Conservation (phyloP, 2,113 vertebrate species). For the Trachemys scripta region DNA sequence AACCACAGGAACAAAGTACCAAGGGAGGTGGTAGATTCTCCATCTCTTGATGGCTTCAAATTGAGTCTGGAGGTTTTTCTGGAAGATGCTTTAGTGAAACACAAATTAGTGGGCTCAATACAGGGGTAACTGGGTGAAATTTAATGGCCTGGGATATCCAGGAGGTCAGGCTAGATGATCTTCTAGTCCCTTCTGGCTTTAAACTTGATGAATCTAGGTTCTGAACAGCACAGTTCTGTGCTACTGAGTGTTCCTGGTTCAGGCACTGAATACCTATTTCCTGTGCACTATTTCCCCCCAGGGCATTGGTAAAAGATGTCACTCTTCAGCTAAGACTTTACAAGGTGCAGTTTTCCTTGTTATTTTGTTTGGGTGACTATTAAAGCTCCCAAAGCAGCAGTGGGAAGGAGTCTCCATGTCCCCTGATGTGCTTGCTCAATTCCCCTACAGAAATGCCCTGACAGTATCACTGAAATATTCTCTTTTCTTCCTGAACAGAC, state of each 20-base stretch:
- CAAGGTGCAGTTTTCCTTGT: neutral
- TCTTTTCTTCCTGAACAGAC: conserved; percentile 50
- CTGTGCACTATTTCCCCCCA: neutral
- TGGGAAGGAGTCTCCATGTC: neutral
- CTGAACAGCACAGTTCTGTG: neutral
- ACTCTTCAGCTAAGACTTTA: neutral
- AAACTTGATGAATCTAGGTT: neutral
- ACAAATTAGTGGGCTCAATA: neutral
- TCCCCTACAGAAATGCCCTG: neutral
- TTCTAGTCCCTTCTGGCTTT: neutral
- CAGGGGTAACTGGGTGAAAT: neutral
- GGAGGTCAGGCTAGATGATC: neutral
- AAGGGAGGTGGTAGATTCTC: neutral
- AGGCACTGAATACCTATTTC: neutral
- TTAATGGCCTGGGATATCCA: neutral
- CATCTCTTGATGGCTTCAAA: neutral
- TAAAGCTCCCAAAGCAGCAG: neutral
- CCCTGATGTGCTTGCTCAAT: neutral
- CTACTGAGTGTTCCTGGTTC: neutral
- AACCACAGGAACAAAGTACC: neutral
- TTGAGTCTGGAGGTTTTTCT: neutral
- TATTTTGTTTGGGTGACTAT: neutral
- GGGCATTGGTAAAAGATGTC: neutral
- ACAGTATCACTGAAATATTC: neutral
- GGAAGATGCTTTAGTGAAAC: neutral